Percentiles rank a stretch among this genome's conserved stretches.
These are phyloP conservation scores for Scophthalmus maximus DNA, from an alignment of 2,113 vertebrate genomes.

Conservation along the genomic window DNA sequence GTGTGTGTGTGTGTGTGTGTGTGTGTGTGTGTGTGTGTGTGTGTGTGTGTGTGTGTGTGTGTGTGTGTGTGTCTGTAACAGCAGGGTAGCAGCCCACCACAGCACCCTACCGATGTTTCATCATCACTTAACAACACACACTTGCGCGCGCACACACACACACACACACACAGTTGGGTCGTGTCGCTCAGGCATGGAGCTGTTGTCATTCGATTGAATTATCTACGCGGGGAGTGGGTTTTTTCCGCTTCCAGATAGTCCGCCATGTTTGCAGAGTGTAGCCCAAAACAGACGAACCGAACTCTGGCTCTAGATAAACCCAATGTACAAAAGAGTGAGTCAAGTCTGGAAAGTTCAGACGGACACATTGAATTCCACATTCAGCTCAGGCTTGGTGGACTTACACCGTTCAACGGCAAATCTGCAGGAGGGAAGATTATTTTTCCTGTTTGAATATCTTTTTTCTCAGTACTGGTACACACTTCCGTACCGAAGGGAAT, in stretches of 20 bases:
- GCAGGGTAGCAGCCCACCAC: constrained; percentile 33
- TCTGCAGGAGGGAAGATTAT: background rate
- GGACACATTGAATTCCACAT: background rate
- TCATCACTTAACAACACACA: constrained; percentile 50
- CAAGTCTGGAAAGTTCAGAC: background rate
- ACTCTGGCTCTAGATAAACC: too few relatives aligned
- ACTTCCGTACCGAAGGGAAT: background rate
- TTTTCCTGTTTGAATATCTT: background rate
- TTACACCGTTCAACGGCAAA: too few relatives aligned
- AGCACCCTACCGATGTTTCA: constrained; percentile 43
- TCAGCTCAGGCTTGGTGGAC: too few relatives aligned
- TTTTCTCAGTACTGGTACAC: background rate
- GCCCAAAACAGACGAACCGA: too few relatives aligned
- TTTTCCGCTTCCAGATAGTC: too few relatives aligned
- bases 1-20: constrained; percentile 31
- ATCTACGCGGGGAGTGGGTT: too few relatives aligned
- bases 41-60: constrained; percentile 25
- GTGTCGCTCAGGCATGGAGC: too few relatives aligned
- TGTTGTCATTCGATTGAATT: too few relatives aligned
- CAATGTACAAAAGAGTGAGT: too few relatives aligned
- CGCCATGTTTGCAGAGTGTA: too few relatives aligned
- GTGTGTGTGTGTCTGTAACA: constrained; percentile 28
- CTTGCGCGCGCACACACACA: background rate
- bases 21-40: constrained; percentile 27
- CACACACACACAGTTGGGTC: background rate